Evolutionary conservation across 2,113 vertebrate genomes (phyloP).

Genomic region (Malurus elegans): DNA sequence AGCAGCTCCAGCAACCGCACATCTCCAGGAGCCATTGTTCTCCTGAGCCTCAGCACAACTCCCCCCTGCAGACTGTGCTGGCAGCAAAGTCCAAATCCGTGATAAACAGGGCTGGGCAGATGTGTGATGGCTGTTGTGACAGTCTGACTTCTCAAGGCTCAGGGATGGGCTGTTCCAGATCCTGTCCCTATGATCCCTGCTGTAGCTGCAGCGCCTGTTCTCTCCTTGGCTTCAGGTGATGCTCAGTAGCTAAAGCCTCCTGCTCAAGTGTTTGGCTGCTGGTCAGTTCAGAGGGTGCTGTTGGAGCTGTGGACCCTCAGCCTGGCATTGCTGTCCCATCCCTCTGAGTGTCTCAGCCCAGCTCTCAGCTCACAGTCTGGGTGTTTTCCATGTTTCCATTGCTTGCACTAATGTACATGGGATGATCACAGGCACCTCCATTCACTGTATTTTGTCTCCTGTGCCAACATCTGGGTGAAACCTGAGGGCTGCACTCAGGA

Average conservation of each 20-base stretch:
- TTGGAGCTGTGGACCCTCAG: neutral
- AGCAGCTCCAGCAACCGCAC: neutral
- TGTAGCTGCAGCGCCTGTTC: neutral
- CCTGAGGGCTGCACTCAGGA: neutral
- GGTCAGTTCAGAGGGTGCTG: neutral
- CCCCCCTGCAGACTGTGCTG: neutral
- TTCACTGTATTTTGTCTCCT: neutral
- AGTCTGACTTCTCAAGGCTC: neutral
- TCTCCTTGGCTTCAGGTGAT: neutral
- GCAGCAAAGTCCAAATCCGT: neutral
- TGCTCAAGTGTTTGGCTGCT: neutral
- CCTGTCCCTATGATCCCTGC: neutral
- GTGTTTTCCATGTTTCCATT: neutral
- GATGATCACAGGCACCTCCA: neutral
- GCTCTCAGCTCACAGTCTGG: neutral
- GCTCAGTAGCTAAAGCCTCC: neutral
- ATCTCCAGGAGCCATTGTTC: neutral
- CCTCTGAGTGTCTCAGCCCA: neutral
- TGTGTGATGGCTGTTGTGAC: accelerated
- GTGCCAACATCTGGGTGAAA: neutral
- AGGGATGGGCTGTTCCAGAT: neutral
- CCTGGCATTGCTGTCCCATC: neutral
- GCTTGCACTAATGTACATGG: accelerated
- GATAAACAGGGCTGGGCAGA: accelerated
- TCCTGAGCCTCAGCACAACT: neutral